These are phyloP conservation scores for Menura novaehollandiae DNA, from an alignment of 2,113 vertebrate genomes.

Conservation along the genomic window DNA sequence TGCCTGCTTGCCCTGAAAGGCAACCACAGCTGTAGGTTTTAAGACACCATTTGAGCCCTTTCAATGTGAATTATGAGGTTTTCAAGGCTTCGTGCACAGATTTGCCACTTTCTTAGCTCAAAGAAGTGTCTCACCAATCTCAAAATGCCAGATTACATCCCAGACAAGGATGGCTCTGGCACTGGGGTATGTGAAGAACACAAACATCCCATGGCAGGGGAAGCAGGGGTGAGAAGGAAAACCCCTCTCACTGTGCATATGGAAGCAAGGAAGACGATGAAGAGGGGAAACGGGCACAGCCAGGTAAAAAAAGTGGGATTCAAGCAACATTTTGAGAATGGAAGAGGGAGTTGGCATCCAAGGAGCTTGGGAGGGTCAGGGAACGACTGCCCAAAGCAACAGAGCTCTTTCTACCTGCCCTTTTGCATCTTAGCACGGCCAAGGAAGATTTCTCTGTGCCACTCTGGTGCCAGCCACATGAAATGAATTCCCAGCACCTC, in stretches of 20 bases:
- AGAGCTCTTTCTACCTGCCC: neutral
- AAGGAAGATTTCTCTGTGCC: neutral
- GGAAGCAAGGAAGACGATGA: neutral
- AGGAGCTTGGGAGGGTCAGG: neutral
- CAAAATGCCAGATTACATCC: neutral
- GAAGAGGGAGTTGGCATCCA: neutral
- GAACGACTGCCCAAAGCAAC: neutral
- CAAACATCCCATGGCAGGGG: neutral
- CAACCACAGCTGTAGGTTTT: neutral
- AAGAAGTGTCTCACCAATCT: neutral
- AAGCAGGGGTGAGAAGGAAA: neutral
- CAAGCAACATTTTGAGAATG: neutral
- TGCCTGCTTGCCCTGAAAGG: neutral
- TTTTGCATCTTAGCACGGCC: neutral
- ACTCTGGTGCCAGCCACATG: neutral
- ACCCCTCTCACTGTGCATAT: neutral
- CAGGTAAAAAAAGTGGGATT: neutral
- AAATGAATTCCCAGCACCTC: neutral
- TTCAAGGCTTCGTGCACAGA: neutral
- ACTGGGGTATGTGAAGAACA: neutral
- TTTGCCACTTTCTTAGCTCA: neutral
- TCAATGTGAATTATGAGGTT: neutral
- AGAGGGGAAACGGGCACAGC: neutral
- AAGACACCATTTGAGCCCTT: neutral
- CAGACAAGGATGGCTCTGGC: neutral